Conservation (phyloP, 2,113 vertebrate genomes). For the Apodemus speciosus region DNA sequence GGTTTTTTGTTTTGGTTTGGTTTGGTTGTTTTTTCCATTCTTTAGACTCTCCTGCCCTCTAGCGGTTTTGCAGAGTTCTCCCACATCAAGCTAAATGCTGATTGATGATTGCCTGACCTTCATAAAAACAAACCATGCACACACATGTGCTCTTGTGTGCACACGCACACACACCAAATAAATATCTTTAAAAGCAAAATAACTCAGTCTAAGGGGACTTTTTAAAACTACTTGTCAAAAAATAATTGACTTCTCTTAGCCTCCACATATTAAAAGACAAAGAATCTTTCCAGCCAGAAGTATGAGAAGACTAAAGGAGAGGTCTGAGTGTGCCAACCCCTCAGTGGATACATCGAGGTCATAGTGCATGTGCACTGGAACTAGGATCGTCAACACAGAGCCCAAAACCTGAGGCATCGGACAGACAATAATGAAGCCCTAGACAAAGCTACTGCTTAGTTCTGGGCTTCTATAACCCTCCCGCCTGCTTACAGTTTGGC, state of each 20-base stretch:
- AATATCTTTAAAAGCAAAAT: not conserved
- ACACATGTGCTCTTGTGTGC: not conserved
- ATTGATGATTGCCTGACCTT: too few relatives aligned
- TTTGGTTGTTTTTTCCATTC: not conserved
- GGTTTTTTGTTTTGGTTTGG: too few relatives aligned
- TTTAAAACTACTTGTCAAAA: not conserved
- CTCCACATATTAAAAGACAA: not conserved
- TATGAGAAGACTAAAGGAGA: fast-evolving
- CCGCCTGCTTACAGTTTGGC: not conserved
- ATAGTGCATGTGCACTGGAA: too few relatives aligned
- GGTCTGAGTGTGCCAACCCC: fast-evolving
- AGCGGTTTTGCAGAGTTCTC: not conserved
- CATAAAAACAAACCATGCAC: too few relatives aligned
- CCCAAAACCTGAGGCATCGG: not conserved
- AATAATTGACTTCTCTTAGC: not conserved
- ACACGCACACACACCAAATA: not conserved
- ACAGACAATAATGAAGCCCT: not conserved
- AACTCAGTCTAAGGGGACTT: not conserved
- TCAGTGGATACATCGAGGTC: not conserved
- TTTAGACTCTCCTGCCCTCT: slow-evolving; percentile 77
- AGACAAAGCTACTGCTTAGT: not conserved
- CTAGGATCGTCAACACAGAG: not conserved
- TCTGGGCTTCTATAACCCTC: not conserved
- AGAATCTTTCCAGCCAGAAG: not conserved
- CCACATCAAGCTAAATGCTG: not conserved